Conservation (phyloP, 1,140 invertebrate species). For the Bombyx mandarina region DNA sequence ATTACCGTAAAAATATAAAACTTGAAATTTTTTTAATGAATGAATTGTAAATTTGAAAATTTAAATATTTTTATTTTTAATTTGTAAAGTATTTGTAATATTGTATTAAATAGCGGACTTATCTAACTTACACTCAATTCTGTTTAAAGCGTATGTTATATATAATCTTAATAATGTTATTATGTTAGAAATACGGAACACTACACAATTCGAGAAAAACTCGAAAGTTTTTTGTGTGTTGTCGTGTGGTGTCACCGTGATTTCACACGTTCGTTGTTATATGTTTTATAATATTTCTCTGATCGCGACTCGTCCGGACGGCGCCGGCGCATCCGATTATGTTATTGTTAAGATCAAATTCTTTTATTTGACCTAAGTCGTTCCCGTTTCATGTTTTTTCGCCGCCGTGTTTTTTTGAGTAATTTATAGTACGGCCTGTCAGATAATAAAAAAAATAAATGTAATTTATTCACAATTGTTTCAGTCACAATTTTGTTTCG, state of each 20-base stretch:
- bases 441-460: too few species aligned
- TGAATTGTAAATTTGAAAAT: too few species aligned
- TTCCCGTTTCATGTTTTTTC: constrained; percentile 33
- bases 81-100: too few species aligned
- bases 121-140: too few species aligned
- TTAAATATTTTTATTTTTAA: too few species aligned
- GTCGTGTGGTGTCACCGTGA: constrained; percentile 27
- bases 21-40: too few species aligned
- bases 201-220: not conserved
- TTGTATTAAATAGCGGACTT: too few species aligned
- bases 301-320: constrained; percentile 33
- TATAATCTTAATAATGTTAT: not conserved
- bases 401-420: constrained; percentile 8
- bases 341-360: constrained; percentile 53
- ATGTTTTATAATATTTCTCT: constrained; percentile 33
- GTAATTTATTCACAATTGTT: too few species aligned
- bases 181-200: not conserved
- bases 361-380: constrained; percentile 52
- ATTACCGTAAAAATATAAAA: too few species aligned
- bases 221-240: constrained; percentile 19
- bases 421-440: too few species aligned
- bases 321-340: constrained; percentile 53
- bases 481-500: too few species aligned
- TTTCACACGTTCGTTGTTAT: constrained; percentile 47
- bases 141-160: too few species aligned